Conservation (phyloP, 2,888 invertebrate genomes). For the Hartigia nigra region DNA sequence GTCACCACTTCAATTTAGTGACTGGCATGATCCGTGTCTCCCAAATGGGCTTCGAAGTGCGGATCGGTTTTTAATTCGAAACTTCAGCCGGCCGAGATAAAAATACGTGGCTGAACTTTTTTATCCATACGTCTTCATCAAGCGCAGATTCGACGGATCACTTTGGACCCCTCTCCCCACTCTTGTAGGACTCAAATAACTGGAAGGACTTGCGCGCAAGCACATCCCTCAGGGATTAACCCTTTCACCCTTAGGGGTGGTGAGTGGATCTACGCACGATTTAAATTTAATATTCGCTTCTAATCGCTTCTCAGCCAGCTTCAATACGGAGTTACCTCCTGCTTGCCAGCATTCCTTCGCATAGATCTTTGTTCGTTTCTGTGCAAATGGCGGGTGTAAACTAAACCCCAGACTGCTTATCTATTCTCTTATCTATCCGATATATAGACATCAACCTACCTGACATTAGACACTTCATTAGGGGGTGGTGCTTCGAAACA, state of each 20-base stretch:
- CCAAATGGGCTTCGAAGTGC: neutral
- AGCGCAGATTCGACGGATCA: neutral
- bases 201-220: neutral
- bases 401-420: neutral
- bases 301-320: neutral
- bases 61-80: constrained; percentile 2
- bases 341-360: neutral
- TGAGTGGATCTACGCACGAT: neutral
- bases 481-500: constrained; percentile 48
- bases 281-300: neutral
- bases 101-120: neutral
- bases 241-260: neutral
- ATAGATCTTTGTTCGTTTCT: neutral
- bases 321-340: neutral
- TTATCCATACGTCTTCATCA: constrained; percentile 1
- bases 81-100: neutral
- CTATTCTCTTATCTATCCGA: neutral
- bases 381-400: neutral
- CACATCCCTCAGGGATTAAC: neutral
- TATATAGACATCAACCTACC: neutral
- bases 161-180: neutral
- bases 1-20: neutral
- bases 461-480: neutral
- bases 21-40: constrained; percentile 5
- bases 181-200: neutral